Evolutionary conservation across 2,888 invertebrate species (phyloP).

Genomic region (Pristionchus japonicus): DNA sequence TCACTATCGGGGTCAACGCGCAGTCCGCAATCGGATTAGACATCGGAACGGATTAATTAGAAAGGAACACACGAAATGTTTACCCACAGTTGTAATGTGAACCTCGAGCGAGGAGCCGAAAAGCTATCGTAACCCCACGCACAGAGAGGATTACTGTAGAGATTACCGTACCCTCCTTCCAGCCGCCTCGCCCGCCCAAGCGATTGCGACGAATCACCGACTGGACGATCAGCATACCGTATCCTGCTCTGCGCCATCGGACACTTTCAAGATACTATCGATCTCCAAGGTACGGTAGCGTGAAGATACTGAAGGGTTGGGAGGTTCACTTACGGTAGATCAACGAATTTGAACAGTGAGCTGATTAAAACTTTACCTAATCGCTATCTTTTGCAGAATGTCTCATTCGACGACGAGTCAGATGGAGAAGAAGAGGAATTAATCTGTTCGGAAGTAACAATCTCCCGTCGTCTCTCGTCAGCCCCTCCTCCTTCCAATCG

Average conservation of each 20-base stretch:
- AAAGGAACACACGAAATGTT: neutral
- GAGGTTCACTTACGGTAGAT: neutral
- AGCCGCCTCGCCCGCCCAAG: neutral
- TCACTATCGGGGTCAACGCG: neutral
- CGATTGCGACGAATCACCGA: neutral
- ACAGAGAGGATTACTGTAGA: too few species aligned
- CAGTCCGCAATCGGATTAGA: constrained; percentile 18
- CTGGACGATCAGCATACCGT: neutral
- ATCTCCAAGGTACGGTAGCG: constrained; percentile 38
- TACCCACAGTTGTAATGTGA: constrained; percentile 1
- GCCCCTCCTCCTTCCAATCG: constrained; percentile 33
- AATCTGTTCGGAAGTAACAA: neutral
- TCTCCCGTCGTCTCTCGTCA: constrained; percentile 18
- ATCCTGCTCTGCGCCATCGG: constrained; percentile 34
- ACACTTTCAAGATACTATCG: constrained; percentile 45
- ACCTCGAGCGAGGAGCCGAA: neutral
- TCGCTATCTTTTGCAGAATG: neutral
- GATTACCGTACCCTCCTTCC: neutral
- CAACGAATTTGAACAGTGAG: too few species aligned
- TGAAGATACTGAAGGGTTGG: neutral
- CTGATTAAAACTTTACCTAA: neutral
- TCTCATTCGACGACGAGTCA: constrained; percentile 20
- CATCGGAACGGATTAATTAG: constrained; percentile 39
- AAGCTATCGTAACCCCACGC: neutral
- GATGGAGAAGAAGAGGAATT: constrained; percentile 1